Base-by-base conservation (phyloP, 1,140 invertebrate species). In the Dufourea novaeangliae region DNA sequence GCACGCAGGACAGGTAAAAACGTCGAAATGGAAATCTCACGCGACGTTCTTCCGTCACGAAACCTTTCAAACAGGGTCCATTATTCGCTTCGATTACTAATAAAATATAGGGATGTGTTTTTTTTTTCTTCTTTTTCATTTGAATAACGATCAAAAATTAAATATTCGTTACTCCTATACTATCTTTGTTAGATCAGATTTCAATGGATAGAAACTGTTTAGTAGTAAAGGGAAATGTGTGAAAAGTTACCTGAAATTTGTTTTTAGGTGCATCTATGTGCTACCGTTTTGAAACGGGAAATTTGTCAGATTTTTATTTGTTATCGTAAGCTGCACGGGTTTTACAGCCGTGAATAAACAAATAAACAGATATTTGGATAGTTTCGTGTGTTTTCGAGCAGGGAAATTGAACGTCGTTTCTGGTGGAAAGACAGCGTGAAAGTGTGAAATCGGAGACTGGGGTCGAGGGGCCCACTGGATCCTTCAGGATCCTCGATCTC, bases 381-480 rank as follows among this genome's bases (percentile, higher is more conserved):
- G 41, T 46, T 17, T 12, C 12, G 4, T 5, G 1, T 27, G 0
- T 27, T 8, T 32, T 20, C 14, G 14, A 57, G 54, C 12, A 20
- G 54, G 50, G n/a, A 25, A 52, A 52, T 5, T 7, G 14, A 32
- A 11, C 3, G 2, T 56, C 52, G 27, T 57, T 17, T 5, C 5
- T 12, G 12, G 4, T 8, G 25, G 27, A 22, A 34, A 50, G 46
- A 29, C 34, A n/a, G n/a, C 14, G 27, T 62, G 50, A 50, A 54
- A 27, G n/a, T 3, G 12, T 25, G 50, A 70, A 70, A 80, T 41
- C 14, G 2, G 44, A 80, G 3, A 11, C 57, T 32, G 12, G 17
- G 22, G 5, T 3, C 25, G 12, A 1, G 22, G n/a, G n/a, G n/a
- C n/a, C 11, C 2, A 1, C 34, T 44, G 20, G n/a, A 46, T 79